Percentiles rank a stretch among this genome's conserved stretches.
Conservation (phyloP, 1,140 invertebrate genomes). For the Propsilocerus akamusi region DNA sequence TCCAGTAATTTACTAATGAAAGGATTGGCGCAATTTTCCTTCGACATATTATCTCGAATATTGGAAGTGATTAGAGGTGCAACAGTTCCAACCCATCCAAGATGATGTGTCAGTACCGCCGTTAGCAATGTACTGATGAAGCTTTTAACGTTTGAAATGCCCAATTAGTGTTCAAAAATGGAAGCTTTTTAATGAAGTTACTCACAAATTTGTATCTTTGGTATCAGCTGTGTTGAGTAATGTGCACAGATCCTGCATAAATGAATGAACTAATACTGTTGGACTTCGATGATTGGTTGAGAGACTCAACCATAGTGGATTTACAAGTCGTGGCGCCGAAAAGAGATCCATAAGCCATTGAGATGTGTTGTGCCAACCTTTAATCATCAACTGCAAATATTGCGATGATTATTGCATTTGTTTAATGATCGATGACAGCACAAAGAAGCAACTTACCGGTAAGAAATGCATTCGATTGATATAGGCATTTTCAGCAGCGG, state of each 20-base stretch:
- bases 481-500: conserved; percentile 31
- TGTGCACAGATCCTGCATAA: conserved; percentile 37
- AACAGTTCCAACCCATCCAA: conserved; percentile 76
- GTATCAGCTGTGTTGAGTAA: conserved; percentile 42
- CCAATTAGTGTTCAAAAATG: conserved; percentile 6
- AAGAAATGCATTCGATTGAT: conserved; percentile 22
- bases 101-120: conserved; percentile 70
- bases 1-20: conserved; percentile 12
- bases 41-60: not conserved
- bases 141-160: conserved; percentile 32
- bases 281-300: conserved; percentile 26
- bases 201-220: conserved; percentile 71
- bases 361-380: conserved; percentile 28
- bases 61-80: conserved; percentile 10
- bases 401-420: not conserved
- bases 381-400: conserved; percentile 25
- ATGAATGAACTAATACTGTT: conserved; percentile 28
- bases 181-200: conserved; percentile 17
- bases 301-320: conserved; percentile 48
- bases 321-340: conserved; percentile 38
- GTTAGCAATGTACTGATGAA: conserved; percentile 79
- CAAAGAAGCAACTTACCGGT: conserved; percentile 7
- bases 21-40: conserved; percentile 7
- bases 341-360: conserved; percentile 44
- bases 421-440: not conserved